phyloP scores from a whole-genome alignment of 2,888 invertebrate genomes.

The Netelia inedita region DNA sequence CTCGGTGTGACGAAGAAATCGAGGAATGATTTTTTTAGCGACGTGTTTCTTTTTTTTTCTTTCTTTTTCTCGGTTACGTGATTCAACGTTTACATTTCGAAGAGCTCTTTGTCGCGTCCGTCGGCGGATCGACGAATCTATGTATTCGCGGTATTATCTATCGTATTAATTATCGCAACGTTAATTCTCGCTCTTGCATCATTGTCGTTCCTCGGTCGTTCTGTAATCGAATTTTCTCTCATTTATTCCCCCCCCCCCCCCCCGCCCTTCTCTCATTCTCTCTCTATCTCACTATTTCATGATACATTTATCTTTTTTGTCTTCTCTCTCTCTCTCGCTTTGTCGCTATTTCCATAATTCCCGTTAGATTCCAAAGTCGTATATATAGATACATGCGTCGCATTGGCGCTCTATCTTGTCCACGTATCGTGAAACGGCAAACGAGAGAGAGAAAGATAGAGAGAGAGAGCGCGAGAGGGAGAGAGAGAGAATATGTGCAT shows the following conservation, averaged over 20 bases:
- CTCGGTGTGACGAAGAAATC: no score
- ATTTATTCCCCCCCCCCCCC: not conserved
- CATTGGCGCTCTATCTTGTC: constrained; percentile 62
- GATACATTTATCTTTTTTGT: not conserved
- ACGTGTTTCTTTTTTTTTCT: constrained; percentile 11
- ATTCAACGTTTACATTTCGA: constrained; percentile 11
- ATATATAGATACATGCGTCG: constrained; percentile 62
- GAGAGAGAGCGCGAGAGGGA: constrained; percentile 33
- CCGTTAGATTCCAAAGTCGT: constrained; percentile 56
- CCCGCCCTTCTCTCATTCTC: constrained; percentile 16
- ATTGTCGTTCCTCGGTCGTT: not conserved
- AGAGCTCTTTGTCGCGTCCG: constrained; percentile 23
- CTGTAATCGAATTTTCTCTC: not conserved
- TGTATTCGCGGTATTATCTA: constrained; percentile 26
- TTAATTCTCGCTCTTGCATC: constrained; percentile 26
- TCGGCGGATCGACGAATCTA: not conserved
- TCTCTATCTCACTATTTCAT: constrained; percentile 3
- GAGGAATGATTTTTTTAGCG: constrained; percentile 12
- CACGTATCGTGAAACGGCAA: constrained; percentile 56
- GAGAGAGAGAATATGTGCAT: constrained; percentile 44
- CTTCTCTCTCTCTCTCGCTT: not conserved
- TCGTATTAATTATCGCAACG: constrained; percentile 41
- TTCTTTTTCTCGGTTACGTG: constrained; percentile 3
- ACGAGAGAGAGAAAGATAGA: not conserved
- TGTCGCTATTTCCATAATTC: constrained; percentile 44